Base-by-base conservation (phyloP, 2,888 invertebrate species). In the Mesochorus sp. region DNA sequence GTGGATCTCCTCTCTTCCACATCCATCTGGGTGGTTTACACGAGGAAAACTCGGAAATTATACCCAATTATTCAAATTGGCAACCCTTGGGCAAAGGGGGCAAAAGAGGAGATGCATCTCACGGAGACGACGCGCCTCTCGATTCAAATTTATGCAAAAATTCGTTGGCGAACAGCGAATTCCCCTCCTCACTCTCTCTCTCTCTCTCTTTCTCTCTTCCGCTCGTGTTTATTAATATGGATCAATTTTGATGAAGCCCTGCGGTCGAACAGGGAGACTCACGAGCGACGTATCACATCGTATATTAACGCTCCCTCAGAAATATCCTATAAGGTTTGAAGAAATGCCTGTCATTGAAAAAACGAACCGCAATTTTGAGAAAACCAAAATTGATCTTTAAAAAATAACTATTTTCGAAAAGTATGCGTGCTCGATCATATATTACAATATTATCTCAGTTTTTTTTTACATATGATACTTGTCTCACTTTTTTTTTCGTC, bases 121-220 rank as follows among this genome's bases (percentile, higher is more conserved):
- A 6, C 19, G n/a, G 8, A 34, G 21, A 75, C 81, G 80, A 81
- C 70, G 74, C 53, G 75, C 53, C 73, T 80, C 53, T n/a, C 84
- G 85, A 88, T 88, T 88, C 84, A 88, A 88, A 88, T 88, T 88
- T 88, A 88, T 88, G 88, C 86, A 88, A 88, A 88, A 88, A 86
- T 86, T 83, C 81, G 74, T 83, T 81, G 76, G 78, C 81, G 82
- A 85, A 76, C 75, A 55, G 84, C 81, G 85, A 85, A 85, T 84
- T n/a, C n/a, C n/a, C n/a, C n/a, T n/a, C n/a, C n/a, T n/a, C n/a
- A n/a, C n/a, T n/a, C n/a, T n/a, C n/a, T n/a, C n/a, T n/a, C n/a
- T n/a, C n/a, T n/a, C 82, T 67, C 83, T 53, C 51, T 28, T n/a
- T 59, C 57, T 21, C 21, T 57, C 21, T 4, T 68, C 64, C 67